Evolutionary conservation across 2,888 invertebrate genomes (phyloP), one percentile per base, ranked within the genome.

Genomic region (Neocrepidodera transversa): DNA sequence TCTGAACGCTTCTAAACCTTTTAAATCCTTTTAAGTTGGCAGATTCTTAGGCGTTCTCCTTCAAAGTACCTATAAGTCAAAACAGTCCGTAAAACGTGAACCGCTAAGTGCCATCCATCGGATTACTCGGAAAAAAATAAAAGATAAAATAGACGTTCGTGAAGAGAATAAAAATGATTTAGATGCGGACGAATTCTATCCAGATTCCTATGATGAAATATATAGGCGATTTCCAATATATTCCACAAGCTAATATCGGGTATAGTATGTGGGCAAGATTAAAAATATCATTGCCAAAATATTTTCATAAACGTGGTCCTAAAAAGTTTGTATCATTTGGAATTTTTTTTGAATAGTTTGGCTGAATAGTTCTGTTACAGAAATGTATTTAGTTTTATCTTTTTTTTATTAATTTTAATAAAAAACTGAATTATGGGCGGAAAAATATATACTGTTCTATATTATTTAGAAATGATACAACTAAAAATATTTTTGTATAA

Each of bases 101-200:
- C 50, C 36, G 28, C 28, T 11, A 45, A 45, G 20, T 26, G 45
- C 18, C 45, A 30, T 50, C 20, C 13, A 45, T 14, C 28, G 45
- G 8, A 23, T 26, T 26, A 45, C 5, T 14, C 3, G 7, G 23
- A 13, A 16, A 18, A 14, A 45, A 45, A n/a, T n/a, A 10, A 45
- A 14, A 45, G 35, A 50, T 50, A 50, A 50, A 50, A 50, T 50
- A 50, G 50, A 50, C 13, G 50, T 50, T 50, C 50, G 50, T 26
- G 23, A 13, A 23, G 20, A 36, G 50, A 50, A 50, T 50, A 26
- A 50, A 50, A 50, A 50, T 50, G 50, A 50, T 50, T 50, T 50
- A 50, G 50, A 36, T 45, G 16, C 7, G 36, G 16, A 36, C 36
- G 50, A 50, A 23, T 30, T 36, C 26, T 26, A 4, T 45, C 14